Percentiles rank a stretch among this genome's conserved stretches.
phyloP scores from a whole-genome alignment of 35 echinoderm and acorn worm species.

The Ophiothrix spiculata region DNA sequence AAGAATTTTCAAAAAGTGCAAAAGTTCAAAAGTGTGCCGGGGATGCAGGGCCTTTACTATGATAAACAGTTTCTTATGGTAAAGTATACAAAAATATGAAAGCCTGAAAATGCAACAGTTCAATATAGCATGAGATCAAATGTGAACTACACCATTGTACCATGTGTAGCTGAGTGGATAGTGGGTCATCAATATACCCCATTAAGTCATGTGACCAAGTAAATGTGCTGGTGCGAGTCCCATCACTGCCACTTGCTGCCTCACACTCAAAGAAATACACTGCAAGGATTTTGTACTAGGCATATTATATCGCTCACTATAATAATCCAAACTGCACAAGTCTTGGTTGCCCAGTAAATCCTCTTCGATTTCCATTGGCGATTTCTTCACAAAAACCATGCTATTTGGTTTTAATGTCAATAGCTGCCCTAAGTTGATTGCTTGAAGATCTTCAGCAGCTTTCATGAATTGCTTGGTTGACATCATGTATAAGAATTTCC shows the following conservation, averaged over 20 bases:
- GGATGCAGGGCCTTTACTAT: too few relatives aligned
- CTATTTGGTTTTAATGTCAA: not conserved
- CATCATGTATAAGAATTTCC: not conserved
- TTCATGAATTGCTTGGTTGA: not conserved
- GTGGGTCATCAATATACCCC: too few relatives aligned
- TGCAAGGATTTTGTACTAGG: not conserved
- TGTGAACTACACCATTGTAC: too few relatives aligned
- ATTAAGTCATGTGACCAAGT: too few relatives aligned
- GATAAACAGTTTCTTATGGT: too few relatives aligned
- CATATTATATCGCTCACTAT: not conserved
- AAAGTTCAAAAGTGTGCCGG: too few relatives aligned
- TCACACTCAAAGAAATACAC: conserved; percentile 7
- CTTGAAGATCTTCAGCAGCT: not conserved
- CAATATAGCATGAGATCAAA: too few relatives aligned
- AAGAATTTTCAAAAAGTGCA: too few relatives aligned
- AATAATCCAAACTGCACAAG: not conserved
- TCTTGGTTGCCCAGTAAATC: not conserved
- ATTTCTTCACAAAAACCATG: not conserved
- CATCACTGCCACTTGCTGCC: not conserved
- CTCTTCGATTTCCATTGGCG: not conserved
- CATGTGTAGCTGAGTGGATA: too few relatives aligned
- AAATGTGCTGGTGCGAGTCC: not conserved
- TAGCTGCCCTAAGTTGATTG: not conserved
- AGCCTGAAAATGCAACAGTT: too few relatives aligned
- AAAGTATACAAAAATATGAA: too few relatives aligned